A percentile compares a stretch with the other conserved stretches of the same genome.
Evolutionary conservation across 2,113 vertebrate genomes (phyloP).

Genomic region (Paradoxurus hermaphroditus): DNA sequence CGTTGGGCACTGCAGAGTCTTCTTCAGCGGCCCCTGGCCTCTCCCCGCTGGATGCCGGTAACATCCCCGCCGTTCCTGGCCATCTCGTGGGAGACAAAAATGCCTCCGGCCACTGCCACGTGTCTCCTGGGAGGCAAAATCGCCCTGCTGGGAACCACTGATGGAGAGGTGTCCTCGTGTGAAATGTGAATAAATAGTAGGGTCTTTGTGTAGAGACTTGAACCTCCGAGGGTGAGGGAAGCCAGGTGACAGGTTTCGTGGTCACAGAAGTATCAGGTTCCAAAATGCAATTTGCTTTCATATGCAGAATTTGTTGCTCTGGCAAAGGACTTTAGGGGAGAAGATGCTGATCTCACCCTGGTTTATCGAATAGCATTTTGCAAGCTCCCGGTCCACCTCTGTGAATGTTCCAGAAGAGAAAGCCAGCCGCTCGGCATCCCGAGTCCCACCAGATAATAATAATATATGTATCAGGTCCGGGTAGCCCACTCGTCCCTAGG

Average conservation of each 20-base stretch:
- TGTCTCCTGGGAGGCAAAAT: neutral
- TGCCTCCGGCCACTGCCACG: neutral
- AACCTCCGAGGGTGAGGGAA: neutral
- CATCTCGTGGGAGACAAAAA: neutral
- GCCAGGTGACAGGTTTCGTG: neutral
- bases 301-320: conserved; percentile 56
- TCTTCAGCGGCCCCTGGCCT: accelerated
- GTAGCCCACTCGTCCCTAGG: neutral
- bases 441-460: neutral
- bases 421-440: neutral
- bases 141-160: neutral
- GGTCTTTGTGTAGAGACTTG: neutral
- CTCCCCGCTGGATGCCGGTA: too few relatives aligned
- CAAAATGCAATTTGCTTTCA: conserved; percentile 53
- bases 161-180: neutral
- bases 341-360: conserved; percentile 47
- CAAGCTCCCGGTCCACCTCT: conserved; percentile 1
- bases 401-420: neutral
- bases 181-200: neutral
- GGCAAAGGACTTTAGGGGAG: conserved; percentile 49
- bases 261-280: conserved; percentile 31
- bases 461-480: neutral
- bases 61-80: neutral
- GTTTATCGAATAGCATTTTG: neutral
- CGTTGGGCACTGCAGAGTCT: accelerated